A percentile compares a stretch with the other conserved stretches of the same genome.
These are phyloP conservation scores for Heliconius ismenius DNA, from an alignment of 2,888 invertebrate genomes.

Conservation along the genomic window DNA sequence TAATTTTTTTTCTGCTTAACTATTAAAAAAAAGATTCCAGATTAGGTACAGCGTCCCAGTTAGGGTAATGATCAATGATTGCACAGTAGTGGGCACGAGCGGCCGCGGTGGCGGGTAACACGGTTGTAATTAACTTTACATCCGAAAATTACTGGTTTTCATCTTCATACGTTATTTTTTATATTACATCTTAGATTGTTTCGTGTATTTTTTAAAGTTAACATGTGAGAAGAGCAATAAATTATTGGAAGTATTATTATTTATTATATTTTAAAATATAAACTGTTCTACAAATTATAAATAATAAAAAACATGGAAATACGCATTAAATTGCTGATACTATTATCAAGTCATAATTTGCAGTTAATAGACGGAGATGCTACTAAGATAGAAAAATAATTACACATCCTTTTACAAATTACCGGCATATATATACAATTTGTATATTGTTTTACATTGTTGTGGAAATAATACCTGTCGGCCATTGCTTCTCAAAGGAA, in stretches of 20 bases:
- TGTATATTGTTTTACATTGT: conserved; percentile 38
- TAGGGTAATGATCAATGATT: conserved; percentile 26
- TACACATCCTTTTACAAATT: conserved; percentile 19
- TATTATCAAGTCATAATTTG: neutral
- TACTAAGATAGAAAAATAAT: conserved; percentile 22
- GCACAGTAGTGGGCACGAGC: conserved; percentile 29
- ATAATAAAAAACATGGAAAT: too few relatives aligned
- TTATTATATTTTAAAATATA: neutral
- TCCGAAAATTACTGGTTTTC: conserved; percentile 29
- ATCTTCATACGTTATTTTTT: conserved; percentile 17
- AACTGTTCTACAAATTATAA: neutral
- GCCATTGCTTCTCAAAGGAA: conserved; percentile 43
- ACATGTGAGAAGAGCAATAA: neutral
- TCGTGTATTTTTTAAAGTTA: neutral
- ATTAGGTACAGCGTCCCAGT: conserved; percentile 7
- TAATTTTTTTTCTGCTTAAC: conserved; percentile 3
- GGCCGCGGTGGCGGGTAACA: conserved; percentile 14
- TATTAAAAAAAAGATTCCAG: neutral
- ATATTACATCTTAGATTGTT: conserved; percentile 6
- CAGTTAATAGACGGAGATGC: conserved; percentile 8
- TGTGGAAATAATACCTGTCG: conserved; percentile 41
- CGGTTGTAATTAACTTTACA: conserved; percentile 29
- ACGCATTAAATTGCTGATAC: neutral
- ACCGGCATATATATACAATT: conserved; percentile 24
- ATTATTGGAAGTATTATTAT: neutral